A percentile compares a stretch with the other conserved stretches of the same genome.
These are phyloP conservation scores for Rhizoglyphus robini DNA, from an alignment of 1,140 invertebrate genomes.

Conservation along the genomic window DNA sequence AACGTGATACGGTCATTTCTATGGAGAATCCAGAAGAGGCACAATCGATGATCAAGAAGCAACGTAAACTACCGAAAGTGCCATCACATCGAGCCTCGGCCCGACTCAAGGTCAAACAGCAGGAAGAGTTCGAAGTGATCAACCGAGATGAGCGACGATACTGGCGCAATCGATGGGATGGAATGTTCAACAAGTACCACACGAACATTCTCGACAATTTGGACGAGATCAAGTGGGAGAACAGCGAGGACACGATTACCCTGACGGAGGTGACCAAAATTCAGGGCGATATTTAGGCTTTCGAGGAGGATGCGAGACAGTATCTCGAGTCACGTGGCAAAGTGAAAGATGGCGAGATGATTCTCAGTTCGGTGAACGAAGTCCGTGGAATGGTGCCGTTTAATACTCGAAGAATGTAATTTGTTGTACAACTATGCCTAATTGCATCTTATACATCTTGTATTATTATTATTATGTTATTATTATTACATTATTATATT, in stretches of 20 bases:
- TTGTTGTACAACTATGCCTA: no score
- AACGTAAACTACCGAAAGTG: no score
- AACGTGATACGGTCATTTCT: no score
- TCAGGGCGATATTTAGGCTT: constrained; percentile 27
- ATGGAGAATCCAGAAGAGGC: no score
- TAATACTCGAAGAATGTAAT: no score
- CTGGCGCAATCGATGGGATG: constrained; percentile 17
- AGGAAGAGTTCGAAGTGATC: constrained; percentile 2
- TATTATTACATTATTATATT: no score
- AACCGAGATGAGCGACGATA: neutral
- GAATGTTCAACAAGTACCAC: constrained; percentile 15
- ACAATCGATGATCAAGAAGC: no score
- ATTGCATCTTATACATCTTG: no score
- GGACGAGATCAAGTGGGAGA: constrained; percentile 14
- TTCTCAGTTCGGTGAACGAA: constrained; percentile 24
- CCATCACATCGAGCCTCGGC: no score
- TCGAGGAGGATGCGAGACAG: constrained; percentile 24
- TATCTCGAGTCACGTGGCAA: constrained; percentile 20
- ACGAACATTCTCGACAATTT: constrained; percentile 11
- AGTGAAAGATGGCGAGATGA: neutral
- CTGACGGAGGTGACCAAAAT: constrained; percentile 26
- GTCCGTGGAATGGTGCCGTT: constrained; percentile 23
- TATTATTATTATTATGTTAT: no score
- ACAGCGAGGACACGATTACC: constrained; percentile 14
- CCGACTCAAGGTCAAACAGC: no score